phyloP scores from a whole-genome alignment of 64 coral and sea anemone genomes.

The Stylophora pistillata region DNA sequence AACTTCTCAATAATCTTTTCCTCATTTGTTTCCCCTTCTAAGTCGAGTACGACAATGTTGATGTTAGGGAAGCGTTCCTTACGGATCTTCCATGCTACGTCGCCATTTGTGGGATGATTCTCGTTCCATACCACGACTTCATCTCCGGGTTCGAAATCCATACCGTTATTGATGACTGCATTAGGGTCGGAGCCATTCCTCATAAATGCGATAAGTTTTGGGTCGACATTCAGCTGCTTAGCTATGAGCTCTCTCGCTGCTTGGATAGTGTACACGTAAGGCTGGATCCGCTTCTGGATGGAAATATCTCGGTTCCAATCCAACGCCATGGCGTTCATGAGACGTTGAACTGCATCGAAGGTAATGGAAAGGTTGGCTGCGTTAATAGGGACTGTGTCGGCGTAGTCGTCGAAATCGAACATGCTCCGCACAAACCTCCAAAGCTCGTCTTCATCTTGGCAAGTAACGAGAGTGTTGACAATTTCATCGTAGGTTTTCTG shows the following conservation, averaged over 20 bases:
- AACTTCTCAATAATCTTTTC: neutral
- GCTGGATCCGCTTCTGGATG: conserved; percentile 36
- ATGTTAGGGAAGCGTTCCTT: conserved; percentile 7
- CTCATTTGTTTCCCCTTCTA: neutral
- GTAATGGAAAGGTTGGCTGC: conserved; percentile 38
- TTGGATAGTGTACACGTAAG: conserved; percentile 25
- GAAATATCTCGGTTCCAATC: conserved; percentile 63
- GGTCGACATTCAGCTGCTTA: conserved; percentile 8
- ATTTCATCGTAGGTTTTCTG: conserved; percentile 18
- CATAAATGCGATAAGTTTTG: neutral
- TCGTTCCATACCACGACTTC: conserved; percentile 39
- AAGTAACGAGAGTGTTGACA: conserved; percentile 21
- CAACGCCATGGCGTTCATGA: conserved; percentile 7
- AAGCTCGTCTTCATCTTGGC: conserved; percentile 23
- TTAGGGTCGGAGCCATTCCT: conserved; percentile 38
- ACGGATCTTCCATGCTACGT: conserved; percentile 25
- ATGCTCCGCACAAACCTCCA: conserved; percentile 29
- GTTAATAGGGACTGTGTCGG: conserved; percentile 40
- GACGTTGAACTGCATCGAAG: neutral
- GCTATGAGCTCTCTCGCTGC: neutral
- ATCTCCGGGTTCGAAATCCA: neutral
- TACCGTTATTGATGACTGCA: neutral
- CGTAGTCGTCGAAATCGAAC: conserved; percentile 33
- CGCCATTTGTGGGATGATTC: conserved; percentile 29
- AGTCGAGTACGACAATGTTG: neutral